Conservation (phyloP, 2,888 invertebrate species). For the Diaphora mendica region DNA sequence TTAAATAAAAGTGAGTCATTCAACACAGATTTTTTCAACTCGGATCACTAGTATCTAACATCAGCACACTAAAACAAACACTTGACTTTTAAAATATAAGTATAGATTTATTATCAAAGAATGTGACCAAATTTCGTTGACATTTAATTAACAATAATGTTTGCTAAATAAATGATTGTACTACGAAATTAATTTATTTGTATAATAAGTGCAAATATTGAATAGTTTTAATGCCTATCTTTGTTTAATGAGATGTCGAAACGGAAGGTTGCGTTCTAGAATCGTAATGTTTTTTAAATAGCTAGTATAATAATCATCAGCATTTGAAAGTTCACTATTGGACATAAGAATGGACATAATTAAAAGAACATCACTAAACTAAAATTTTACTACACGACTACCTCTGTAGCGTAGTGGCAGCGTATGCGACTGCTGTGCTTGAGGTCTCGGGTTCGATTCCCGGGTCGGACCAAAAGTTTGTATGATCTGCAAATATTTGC, state of each 20-base stretch:
- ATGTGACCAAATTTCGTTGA: not conserved
- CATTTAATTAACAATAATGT: not conserved
- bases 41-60: not conserved
- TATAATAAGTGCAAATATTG: conserved; percentile 1
- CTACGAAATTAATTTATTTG: not conserved
- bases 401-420: too few species aligned
- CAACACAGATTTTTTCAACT: not conserved
- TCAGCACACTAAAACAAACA: not conserved
- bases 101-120: not conserved
- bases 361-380: too few species aligned
- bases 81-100: not conserved
- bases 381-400: too few species aligned
- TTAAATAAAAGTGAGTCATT: not conserved
- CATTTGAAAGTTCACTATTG: too few species aligned
- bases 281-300: too few species aligned
- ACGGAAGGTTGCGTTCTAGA: not conserved
- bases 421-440: too few species aligned
- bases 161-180: not conserved
- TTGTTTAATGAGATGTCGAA: not conserved
- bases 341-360: too few species aligned
- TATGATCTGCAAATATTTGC: too few species aligned
- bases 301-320: too few species aligned
- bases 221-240: not conserved
- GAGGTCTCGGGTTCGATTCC: too few species aligned
- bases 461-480: too few species aligned